phyloP scores from a whole-genome alignment of 2,888 invertebrate species.

The Kuschelorhynchus macadamiae region DNA sequence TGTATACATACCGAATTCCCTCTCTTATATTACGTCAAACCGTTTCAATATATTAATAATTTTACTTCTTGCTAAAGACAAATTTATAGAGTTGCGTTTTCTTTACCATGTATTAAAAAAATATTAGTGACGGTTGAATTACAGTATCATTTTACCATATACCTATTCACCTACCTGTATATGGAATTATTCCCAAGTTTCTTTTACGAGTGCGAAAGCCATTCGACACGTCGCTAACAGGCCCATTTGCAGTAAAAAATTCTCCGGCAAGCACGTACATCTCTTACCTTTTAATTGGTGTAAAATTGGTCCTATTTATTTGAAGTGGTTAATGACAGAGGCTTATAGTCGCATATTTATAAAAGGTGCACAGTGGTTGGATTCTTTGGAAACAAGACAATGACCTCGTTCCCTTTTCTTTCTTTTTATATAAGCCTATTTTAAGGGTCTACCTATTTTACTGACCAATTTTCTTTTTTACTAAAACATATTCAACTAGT shows the following conservation, averaged over 20 bases:
- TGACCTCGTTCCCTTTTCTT: too few relatives aligned
- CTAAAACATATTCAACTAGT: background rate
- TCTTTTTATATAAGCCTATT: too few relatives aligned
- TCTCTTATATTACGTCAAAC: too few relatives aligned
- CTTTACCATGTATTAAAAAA: too few relatives aligned
- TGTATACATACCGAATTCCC: too few relatives aligned
- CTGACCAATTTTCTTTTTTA: too few relatives aligned
- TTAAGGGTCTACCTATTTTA: too few relatives aligned
- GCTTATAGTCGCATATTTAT: slow-evolving; percentile 43
- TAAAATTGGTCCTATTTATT: slow-evolving; percentile 53
- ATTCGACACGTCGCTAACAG: slow-evolving; percentile 48
- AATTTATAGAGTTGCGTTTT: too few relatives aligned
- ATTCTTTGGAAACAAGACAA: background rate
- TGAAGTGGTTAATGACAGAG: slow-evolving; percentile 48
- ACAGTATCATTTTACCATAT: background rate
- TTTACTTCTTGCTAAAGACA: too few relatives aligned
- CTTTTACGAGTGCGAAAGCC: slow-evolving; percentile 45
- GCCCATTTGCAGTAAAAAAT: slow-evolving; percentile 45
- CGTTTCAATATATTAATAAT: too few relatives aligned
- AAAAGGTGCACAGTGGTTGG: slow-evolving; percentile 25
- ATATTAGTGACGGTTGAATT: background rate
- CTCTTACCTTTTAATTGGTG: slow-evolving; percentile 52
- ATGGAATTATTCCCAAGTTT: slow-evolving; percentile 40
- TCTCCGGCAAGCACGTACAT: slow-evolving; percentile 47
- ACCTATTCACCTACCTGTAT: slow-evolving; percentile 33